Evolutionary conservation across 2,888 invertebrate genomes (phyloP), one percentile per base, ranked within the genome.

Genomic region (Acanthoscelides obtectus): DNA sequence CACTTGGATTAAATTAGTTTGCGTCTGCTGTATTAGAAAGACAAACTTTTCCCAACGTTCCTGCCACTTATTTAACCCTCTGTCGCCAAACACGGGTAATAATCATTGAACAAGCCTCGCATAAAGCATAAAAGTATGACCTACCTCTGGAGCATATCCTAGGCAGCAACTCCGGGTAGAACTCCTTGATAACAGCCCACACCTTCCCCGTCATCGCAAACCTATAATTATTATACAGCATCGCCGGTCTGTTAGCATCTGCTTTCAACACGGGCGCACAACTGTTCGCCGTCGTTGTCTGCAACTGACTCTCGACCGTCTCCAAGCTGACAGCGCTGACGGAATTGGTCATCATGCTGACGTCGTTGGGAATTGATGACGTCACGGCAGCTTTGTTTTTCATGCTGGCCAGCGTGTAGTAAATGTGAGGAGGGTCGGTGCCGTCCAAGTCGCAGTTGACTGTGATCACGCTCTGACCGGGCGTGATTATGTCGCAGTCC

Each of bases 401-500:
- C 80, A 83, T 84, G 27, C 84, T 85, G 75, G 87, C 87, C 65
- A 87, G 80, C 0, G 88, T 88, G 77, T 87, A 89, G 75, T 87
- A 88, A 0, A 89, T 76, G 72, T 87, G 85, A 0, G 88, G 88
- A 19, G 87, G 86, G n/a, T 81, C 77, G 64, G 83, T 78, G 68
- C 74, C 77, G 76, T 86, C 85, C 25, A 78, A 78, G 76, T 86
- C 85, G 27, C 79, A 78, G 71, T 85, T 84, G 2, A 86, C 81
- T 1, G 84, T 83, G 27, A 86, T 85, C 4, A 89, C 86, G 68
- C 87, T 87, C 76, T 89, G 88, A 4, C 84, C 83, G 0, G 85
- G 80, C n/a, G 84, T 88, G 0, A 98, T 89, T 80, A 98, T 95
- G 0, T 93, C 94, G 85, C 97, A 98, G 81, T 97, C 95, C 70